Base-by-base conservation (phyloP, 2,113 vertebrate species). In the Meleagris gallopavo region DNA sequence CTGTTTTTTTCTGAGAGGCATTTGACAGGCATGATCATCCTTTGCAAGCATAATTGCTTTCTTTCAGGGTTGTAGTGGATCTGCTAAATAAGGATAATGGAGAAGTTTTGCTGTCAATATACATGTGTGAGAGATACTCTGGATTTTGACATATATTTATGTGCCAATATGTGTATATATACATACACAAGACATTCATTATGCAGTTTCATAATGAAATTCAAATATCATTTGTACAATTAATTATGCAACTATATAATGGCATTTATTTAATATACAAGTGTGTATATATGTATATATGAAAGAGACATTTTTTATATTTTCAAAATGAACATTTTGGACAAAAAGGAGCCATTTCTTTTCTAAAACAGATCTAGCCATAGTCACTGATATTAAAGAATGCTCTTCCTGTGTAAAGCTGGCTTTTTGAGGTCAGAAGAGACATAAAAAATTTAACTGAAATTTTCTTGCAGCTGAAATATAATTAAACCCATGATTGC, bases 391-490 rank as follows among this genome's bases (percentile, higher is more conserved):
- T 89, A 46, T 40, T 57, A 77, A 89, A 89, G 67, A 87, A 83
- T 66, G 45, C 41, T 74, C 34, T 87, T 41, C 22, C 40, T 88
- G 19, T 88, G 89, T 67, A 86, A 89, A 86, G 18, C 21, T 78
- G 65, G 1, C 20, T 80, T 93, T 94, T 57, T 77, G 78, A 86
- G 46, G 77, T 86, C 72, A 70, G 73, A 60, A 74, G 34, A 91
- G 32, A 71, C 58, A 85, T 92, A 43, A 89, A 89, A 87, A 89
- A 38, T 41, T 34, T 67, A 86, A 74, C 72, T 55, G 74, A 92
- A 61, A 81, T 90, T 93, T 75, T 91, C 69, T 64, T 83, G 52
- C 64, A 83, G 75, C 25, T 93, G 85, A 91, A 93, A 88, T 52
- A 57, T 38, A 89, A 94, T 77, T 83, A 90, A 95, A 89, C 86